phyloP scores from a whole-genome alignment of 2,113 vertebrate genomes.

The Ictidomys tridecemlineatus region DNA sequence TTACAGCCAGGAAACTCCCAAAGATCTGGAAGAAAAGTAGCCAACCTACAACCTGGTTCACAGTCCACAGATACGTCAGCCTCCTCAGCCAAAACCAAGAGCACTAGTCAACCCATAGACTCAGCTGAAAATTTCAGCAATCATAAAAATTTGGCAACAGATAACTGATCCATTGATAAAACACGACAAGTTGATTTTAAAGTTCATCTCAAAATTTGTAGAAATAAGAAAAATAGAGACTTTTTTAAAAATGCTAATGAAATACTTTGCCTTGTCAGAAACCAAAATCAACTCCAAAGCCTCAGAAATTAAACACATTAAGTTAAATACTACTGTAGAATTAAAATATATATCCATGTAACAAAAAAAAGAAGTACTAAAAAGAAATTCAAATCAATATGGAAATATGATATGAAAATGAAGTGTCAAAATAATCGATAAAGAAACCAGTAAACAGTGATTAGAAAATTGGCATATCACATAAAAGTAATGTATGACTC shows the following conservation, averaged over 20 bases:
- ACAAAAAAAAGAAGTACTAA: neutral
- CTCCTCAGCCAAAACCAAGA: neutral
- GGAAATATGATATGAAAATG: neutral
- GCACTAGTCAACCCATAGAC: neutral
- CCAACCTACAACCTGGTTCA: neutral
- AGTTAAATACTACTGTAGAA: neutral
- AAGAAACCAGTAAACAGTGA: neutral
- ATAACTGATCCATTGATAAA: neutral
- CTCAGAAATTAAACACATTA: neutral
- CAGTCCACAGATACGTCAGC: neutral
- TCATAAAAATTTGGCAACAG: neutral
- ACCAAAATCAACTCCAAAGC: neutral
- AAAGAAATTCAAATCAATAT: neutral
- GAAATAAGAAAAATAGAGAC: neutral
- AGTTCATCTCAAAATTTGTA: neutral
- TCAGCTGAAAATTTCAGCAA: neutral
- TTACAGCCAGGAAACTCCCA: no score
- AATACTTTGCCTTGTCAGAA: neutral
- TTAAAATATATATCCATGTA: neutral
- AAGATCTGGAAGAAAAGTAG: neutral
- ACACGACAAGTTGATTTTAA: neutral
- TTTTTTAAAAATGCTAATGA: neutral
- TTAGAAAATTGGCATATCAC: neutral
- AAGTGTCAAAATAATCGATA: neutral
- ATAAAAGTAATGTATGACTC: neutral